Percentiles rank a stretch among this genome's conserved stretches.
phyloP scores from a whole-genome alignment of 2,113 vertebrate species.

The Cottus gobio region DNA sequence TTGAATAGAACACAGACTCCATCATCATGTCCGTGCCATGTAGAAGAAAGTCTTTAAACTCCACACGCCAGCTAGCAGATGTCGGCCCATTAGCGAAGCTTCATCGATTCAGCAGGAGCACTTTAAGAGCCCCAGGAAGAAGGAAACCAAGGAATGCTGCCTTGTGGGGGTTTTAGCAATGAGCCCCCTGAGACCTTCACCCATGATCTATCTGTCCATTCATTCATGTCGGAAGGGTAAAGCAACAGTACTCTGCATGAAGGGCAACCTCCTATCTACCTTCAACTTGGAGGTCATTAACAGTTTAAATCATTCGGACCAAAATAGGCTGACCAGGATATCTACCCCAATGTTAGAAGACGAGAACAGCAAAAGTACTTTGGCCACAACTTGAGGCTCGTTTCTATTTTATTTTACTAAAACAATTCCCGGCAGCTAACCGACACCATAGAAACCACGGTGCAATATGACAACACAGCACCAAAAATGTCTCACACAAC shows the following conservation, averaged over 20 bases:
- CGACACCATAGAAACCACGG: conserved; percentile 46
- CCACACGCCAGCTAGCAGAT: conserved; percentile 56
- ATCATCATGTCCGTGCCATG: conserved; percentile 37
- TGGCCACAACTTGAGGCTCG: not conserved
- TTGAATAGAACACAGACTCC: conserved; percentile 47
- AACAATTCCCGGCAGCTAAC: conserved; percentile 8
- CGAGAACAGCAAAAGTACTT: not conserved
- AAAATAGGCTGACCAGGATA: not conserved
- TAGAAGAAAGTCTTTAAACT: conserved; percentile 60
- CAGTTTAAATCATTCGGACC: conserved; percentile 1
- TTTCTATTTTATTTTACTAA: conserved; percentile 20
- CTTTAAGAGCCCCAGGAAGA: conserved; percentile 58
- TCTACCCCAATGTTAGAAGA: not conserved
- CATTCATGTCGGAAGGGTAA: conserved; percentile 18
- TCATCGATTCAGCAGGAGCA: conserved; percentile 72
- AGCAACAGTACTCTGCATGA: conserved; percentile 1
- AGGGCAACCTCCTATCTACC: not conserved
- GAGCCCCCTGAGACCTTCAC: conserved; percentile 35
- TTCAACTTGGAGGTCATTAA: conserved; percentile 10
- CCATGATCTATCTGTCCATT: conserved; percentile 42
- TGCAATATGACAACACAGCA: conserved; percentile 42
- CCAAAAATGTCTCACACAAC: conserved; percentile 28
- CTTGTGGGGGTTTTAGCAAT: conserved; percentile 36
- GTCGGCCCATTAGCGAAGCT: conserved; percentile 73
- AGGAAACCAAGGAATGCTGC: conserved; percentile 44